A percentile compares a stretch with the other conserved stretches of the same genome.
phyloP scores from a whole-genome alignment of 2,113 vertebrate genomes.

The Nestor notabilis region DNA sequence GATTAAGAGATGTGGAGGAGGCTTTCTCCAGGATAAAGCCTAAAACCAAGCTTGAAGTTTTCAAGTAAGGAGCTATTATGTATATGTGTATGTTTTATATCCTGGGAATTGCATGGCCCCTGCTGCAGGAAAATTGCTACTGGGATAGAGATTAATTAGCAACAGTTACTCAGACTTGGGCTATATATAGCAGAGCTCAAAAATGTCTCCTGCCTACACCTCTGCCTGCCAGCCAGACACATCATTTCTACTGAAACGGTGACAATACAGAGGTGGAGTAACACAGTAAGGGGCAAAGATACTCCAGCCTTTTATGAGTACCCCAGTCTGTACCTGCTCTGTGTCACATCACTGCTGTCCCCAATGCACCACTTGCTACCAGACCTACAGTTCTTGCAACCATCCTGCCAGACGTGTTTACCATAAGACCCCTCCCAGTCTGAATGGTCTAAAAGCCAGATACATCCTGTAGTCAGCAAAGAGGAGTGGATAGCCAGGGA shows the following conservation, averaged over 20 bases:
- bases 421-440: neutral
- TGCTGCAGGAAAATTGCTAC: neutral
- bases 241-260: rapidly evolving
- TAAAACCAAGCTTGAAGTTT: neutral
- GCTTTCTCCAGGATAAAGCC: neutral
- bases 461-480: neutral
- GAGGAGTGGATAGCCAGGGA: neutral
- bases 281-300: neutral
- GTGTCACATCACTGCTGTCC: neutral
- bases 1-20: neutral
- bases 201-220: neutral
- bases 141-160: neutral
- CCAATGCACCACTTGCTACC: neutral
- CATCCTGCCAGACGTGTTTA: neutral
- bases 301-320: neutral
- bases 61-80: neutral
- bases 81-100: neutral
- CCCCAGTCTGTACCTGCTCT: neutral
- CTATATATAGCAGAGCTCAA: neutral
- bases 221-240: neutral
- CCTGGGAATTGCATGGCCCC: neutral
- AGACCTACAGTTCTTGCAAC: neutral
- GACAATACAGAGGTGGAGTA: neutral
- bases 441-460: neutral
- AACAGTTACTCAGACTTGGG: neutral